These are phyloP conservation scores for Gymnoscelis rufifasciata DNA, from an alignment of 2,888 invertebrate species.

Conservation along the genomic window DNA sequence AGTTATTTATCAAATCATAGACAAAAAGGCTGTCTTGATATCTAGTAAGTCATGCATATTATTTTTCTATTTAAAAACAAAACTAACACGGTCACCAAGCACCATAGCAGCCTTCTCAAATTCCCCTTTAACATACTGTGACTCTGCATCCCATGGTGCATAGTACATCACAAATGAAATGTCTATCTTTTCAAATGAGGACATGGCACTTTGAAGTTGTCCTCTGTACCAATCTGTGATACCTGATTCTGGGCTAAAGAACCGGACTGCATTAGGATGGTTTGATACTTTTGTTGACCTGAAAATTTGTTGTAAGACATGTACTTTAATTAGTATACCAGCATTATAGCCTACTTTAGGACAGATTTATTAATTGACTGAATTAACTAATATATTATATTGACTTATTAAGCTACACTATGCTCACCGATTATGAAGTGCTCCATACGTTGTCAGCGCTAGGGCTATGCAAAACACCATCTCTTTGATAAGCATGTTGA, in stretches of 20 bases:
- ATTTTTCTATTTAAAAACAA: slow-evolving; percentile 11
- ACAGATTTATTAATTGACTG: too few species aligned
- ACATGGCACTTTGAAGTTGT: slow-evolving; percentile 82
- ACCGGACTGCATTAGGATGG: slow-evolving; percentile 80
- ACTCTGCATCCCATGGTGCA: slow-evolving; percentile 96
- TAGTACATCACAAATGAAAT: slow-evolving; percentile 94
- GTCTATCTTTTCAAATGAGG: slow-evolving; percentile 82
- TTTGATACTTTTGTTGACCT: slow-evolving; percentile 64
- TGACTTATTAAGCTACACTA: neutral
- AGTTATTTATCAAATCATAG: too few species aligned
- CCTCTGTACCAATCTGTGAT: slow-evolving; percentile 90
- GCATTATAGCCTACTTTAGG: too few species aligned
- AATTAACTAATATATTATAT: neutral
- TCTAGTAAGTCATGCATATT: neutral
- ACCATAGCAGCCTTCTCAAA: slow-evolving; percentile 86
- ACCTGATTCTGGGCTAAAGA: slow-evolving; percentile 83
- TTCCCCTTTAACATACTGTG: slow-evolving; percentile 84
- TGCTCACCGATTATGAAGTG: slow-evolving; percentile 85
- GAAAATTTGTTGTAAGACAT: slow-evolving; percentile 27
- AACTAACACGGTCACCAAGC: slow-evolving; percentile 83
- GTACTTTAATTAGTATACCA: too few species aligned
- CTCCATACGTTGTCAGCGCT: slow-evolving; percentile 83
- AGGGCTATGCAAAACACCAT: slow-evolving; percentile 81
- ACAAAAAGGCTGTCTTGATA: too few species aligned
- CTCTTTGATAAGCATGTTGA: slow-evolving; percentile 82